phyloP scores from a whole-genome alignment of 2,797 vertebrate species.

The Pangasius djambal region DNA sequence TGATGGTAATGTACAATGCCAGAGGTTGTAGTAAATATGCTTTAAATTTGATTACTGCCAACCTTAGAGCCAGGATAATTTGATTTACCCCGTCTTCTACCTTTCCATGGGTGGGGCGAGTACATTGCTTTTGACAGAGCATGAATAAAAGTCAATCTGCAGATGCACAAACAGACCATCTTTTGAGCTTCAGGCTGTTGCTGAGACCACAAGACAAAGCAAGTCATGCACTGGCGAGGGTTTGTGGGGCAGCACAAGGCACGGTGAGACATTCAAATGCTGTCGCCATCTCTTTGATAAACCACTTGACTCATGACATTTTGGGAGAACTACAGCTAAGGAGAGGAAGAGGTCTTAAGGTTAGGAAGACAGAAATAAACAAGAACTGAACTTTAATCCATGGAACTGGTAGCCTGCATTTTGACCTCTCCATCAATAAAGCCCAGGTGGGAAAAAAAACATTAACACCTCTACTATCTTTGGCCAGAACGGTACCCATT shows the following conservation, averaged over 20 bases:
- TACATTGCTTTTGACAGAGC: slow-evolving; percentile 13
- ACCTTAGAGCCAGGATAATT: slow-evolving; percentile 25
- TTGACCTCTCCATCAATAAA: not conserved
- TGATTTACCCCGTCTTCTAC: slow-evolving; percentile 12
- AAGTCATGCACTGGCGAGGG: not conserved
- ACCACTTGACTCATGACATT: slow-evolving; percentile 13
- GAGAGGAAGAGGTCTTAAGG: not conserved
- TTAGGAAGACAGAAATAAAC: not conserved
- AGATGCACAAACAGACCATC: not conserved
- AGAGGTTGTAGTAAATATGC: slow-evolving; percentile 32
- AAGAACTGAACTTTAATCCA: not conserved
- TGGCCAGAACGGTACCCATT: not conserved
- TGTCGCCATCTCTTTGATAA: not conserved
- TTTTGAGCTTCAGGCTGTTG: slow-evolving; percentile 17
- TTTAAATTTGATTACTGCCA: slow-evolving; percentile 22
- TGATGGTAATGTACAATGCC: slow-evolving; percentile 15
- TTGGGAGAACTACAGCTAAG: not conserved
- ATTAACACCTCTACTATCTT: not conserved
- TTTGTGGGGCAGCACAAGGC: not conserved
- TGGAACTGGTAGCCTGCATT: not conserved
- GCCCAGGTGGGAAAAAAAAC: not conserved
- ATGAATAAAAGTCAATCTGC: slow-evolving; percentile 25
- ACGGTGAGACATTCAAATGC: not conserved
- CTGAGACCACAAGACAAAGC: not conserved
- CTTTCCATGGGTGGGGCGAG: slow-evolving; percentile 19